A percentile compares a stretch with the other conserved stretches of the same genome.
Evolutionary conservation across 2,888 invertebrate genomes (phyloP).

Genomic region (Macroteleia sp.): DNA sequence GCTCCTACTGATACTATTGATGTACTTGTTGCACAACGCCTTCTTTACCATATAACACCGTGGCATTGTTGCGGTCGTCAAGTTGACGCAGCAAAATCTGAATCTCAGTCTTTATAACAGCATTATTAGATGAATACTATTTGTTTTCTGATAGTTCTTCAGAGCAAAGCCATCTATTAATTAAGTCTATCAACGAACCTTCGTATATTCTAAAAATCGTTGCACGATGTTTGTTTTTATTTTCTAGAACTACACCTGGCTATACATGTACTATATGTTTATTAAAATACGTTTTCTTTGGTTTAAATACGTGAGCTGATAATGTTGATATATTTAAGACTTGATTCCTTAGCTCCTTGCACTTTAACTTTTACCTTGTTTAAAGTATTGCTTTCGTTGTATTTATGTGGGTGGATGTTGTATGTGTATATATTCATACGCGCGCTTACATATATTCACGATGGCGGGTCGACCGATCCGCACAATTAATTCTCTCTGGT

Average conservation of each 20-base stretch:
- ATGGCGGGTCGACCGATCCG: slow-evolving; percentile 36
- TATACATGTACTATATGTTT: slow-evolving; percentile 52
- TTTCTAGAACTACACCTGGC: slow-evolving; percentile 30
- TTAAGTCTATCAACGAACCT: slow-evolving; percentile 36
- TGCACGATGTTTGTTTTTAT: slow-evolving; percentile 68
- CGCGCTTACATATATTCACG: slow-evolving; percentile 35
- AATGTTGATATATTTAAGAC: slow-evolving; percentile 54
- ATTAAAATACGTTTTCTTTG: slow-evolving; percentile 62
- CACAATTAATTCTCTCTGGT: slow-evolving; percentile 31
- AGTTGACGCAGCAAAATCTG: slow-evolving; percentile 13
- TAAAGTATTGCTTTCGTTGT: slow-evolving; percentile 84
- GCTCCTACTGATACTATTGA: slow-evolving; percentile 79
- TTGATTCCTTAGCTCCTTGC: slow-evolving; percentile 26
- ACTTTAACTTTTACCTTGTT: slow-evolving; percentile 78
- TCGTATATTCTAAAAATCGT: slow-evolving; percentile 71
- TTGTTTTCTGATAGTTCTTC: too few species aligned
- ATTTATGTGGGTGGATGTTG: slow-evolving; percentile 79
- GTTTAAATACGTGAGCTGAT: slow-evolving; percentile 57
- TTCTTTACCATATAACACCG: slow-evolving; percentile 92
- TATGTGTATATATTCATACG: slow-evolving; percentile 26
- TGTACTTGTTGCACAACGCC: slow-evolving; percentile 85
- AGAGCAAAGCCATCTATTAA: slow-evolving; percentile 46
- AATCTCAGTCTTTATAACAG: slow-evolving; percentile 52
- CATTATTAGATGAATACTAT: too few species aligned
- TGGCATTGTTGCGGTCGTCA: slow-evolving; percentile 85